A percentile compares a stretch with the other conserved stretches of the same genome.
These are phyloP conservation scores for Lepidostoma basale DNA, from an alignment of 1,140 invertebrate species.

Conservation along the genomic window DNA sequence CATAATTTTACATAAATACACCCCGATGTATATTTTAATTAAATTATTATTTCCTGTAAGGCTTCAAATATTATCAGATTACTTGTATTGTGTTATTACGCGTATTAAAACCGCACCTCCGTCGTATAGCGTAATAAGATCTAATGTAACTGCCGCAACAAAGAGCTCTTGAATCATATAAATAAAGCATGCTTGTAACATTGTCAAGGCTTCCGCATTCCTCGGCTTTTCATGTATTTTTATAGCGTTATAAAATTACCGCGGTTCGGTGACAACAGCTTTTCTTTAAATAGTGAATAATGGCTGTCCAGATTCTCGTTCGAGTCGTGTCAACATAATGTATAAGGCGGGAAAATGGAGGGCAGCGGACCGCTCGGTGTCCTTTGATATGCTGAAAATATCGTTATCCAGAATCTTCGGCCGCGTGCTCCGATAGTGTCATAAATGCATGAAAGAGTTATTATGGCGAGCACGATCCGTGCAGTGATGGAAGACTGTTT, in stretches of 20 bases:
- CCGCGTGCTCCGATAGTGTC: constrained; percentile 24
- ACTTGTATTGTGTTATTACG: constrained; percentile 20
- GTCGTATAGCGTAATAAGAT: constrained; percentile 30
- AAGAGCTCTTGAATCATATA: constrained; percentile 22
- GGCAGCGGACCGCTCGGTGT: background rate
- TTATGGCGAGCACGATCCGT: background rate
- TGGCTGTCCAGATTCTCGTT: constrained; percentile 26
- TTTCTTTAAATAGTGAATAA: constrained; percentile 40
- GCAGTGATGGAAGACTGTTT: constrained; percentile 1
- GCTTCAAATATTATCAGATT: constrained; percentile 31
- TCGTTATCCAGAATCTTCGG: constrained; percentile 8
- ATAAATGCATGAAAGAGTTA: constrained; percentile 35
- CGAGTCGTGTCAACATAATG: constrained; percentile 28
- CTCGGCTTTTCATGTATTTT: constrained; percentile 33
- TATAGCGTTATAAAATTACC: constrained; percentile 36
- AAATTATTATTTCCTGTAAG: constrained; percentile 17
- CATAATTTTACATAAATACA: constrained; percentile 3
- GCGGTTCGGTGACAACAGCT: constrained; percentile 34
- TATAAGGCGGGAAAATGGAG: constrained; percentile 12
- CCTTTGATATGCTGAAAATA: constrained; percentile 38
- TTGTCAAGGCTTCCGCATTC: constrained; percentile 35
- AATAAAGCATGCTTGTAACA: constrained; percentile 29
- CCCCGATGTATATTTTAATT: constrained; percentile 8
- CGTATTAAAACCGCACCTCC: constrained; percentile 21
- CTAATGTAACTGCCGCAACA: constrained; percentile 34